Conservation (phyloP, 2,888 invertebrate genomes). For the Hetaerina titia region DNA sequence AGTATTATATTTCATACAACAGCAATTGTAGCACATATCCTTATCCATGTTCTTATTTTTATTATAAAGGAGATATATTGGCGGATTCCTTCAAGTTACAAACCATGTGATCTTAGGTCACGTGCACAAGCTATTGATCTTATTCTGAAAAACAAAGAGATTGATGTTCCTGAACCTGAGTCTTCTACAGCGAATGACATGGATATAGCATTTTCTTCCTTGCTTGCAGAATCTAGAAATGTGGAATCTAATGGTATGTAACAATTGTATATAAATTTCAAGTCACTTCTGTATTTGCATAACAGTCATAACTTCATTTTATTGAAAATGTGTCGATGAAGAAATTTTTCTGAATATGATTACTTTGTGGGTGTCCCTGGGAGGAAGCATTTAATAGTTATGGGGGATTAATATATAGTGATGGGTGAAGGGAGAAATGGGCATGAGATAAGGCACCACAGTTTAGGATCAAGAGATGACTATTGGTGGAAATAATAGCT, state of each 20-base stretch:
- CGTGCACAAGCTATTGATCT: constrained; percentile 73
- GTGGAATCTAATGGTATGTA: not conserved
- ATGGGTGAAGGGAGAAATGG: too few relatives aligned
- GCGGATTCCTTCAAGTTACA: constrained; percentile 87
- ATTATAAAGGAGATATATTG: constrained; percentile 87
- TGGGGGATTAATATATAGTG: too few relatives aligned
- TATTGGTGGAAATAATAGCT: too few relatives aligned
- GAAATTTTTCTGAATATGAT: not conserved
- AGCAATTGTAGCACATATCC: not conserved
- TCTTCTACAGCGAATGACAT: not conserved
- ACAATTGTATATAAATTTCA: not conserved
- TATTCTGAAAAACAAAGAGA: constrained; percentile 47
- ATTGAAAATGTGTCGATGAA: not conserved
- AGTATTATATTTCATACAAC: not conserved
- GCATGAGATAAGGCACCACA: too few relatives aligned
- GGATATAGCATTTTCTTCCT: constrained; percentile 36
- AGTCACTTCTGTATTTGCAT: not conserved
- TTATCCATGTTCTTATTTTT: constrained; percentile 71
- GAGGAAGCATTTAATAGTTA: too few relatives aligned
- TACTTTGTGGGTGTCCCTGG: not conserved
- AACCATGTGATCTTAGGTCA: constrained; percentile 78
- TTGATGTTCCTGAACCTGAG: not conserved
- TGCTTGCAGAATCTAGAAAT: not conserved
- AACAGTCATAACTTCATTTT: not conserved
- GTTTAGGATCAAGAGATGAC: too few relatives aligned